Evolutionary conservation across 2,888 invertebrate species (phyloP), one percentile per base, ranked within the genome.

Genomic region (Hydrotaea diabolus): DNA sequence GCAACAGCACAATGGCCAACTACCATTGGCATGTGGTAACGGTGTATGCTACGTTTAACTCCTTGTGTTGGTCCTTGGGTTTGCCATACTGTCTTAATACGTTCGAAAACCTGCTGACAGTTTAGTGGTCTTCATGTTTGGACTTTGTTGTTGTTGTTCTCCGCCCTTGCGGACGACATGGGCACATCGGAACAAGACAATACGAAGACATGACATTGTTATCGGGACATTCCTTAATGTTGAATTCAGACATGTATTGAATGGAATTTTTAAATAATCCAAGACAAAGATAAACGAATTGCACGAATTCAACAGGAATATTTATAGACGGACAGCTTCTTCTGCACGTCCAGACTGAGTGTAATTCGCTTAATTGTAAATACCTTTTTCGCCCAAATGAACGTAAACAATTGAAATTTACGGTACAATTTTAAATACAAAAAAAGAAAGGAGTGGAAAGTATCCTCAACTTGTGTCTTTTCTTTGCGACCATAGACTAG

Each of bases 161-260:
- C 57, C 57, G 7, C 8, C 26, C 15, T 11, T 59, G 57, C 13
- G 23, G 23, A 46, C 46, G 43, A 69, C 69, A 69, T 23, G 69
- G 8, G 8, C 4, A 57, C n/a, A n/a, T n/a, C 23, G 59, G 59
- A 3, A 26, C 46, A 69, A 19, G 46, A 69, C 69, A 69, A 46
- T 66, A 39, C 39, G 39, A 69, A 69, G 53, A 53, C 71, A 74
- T 9, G 59, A 53, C 66, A 78, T 78, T 78, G 71, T 69, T 76
- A 59, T 81, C 75, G 26, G 62, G 73, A 78, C 73, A 83, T 80
- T 77, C 55, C 71, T 62, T 78, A 46, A 69, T 69, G 69, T 46
- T 69, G 23, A 69, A 43, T 19, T 23, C 69, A 69, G 46, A 69
- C 69, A 69, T 69, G 69, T 69, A 69, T 69, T 69, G 46, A 46